Evolutionary conservation across 2,888 invertebrate genomes (phyloP).

Genomic region (Athalia circularis): DNA sequence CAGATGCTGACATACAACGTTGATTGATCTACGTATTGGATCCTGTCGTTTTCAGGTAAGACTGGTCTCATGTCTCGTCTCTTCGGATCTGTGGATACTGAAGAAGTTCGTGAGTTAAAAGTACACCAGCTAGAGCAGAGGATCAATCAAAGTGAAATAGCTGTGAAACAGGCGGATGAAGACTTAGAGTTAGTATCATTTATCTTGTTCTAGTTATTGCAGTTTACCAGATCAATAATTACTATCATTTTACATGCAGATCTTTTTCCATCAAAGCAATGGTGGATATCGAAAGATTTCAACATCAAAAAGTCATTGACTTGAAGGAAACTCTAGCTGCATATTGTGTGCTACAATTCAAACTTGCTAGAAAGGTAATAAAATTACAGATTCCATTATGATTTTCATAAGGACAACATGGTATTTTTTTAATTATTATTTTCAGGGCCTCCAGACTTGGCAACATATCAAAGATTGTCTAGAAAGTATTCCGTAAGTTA

Average conservation of each 20-base stretch:
- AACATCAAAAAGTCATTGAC: slow-evolving; percentile 83
- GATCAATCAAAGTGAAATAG: slow-evolving; percentile 79
- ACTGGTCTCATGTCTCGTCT: slow-evolving; percentile 83
- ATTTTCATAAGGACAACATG: neutral
- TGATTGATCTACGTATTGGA: no score
- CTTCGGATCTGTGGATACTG: slow-evolving; percentile 85
- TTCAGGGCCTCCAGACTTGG: slow-evolving; percentile 86
- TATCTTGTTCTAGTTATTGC: slow-evolving; percentile 26
- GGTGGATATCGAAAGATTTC: slow-evolving; percentile 83
- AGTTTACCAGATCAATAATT: neutral
- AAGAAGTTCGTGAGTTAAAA: slow-evolving; percentile 84
- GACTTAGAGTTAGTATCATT: slow-evolving; percentile 78
- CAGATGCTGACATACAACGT: no score
- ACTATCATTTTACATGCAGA: slow-evolving; percentile 72
- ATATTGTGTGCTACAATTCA: slow-evolving; percentile 83
- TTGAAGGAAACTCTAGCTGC: slow-evolving; percentile 82
- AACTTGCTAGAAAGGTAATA: slow-evolving; percentile 84
- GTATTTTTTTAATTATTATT: slow-evolving; percentile 53
- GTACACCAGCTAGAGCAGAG: slow-evolving; percentile 81
- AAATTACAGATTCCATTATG: neutral
- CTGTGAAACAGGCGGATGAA: slow-evolving; percentile 77
- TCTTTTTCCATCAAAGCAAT: slow-evolving; percentile 82
- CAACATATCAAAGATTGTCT: slow-evolving; percentile 85
- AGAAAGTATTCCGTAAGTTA: slow-evolving; percentile 81
- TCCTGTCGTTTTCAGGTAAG: slow-evolving; percentile 75